Evolutionary conservation across 2,113 vertebrate genomes (phyloP).

Genomic region (Sinocyclocheilus rhinocerous): DNA sequence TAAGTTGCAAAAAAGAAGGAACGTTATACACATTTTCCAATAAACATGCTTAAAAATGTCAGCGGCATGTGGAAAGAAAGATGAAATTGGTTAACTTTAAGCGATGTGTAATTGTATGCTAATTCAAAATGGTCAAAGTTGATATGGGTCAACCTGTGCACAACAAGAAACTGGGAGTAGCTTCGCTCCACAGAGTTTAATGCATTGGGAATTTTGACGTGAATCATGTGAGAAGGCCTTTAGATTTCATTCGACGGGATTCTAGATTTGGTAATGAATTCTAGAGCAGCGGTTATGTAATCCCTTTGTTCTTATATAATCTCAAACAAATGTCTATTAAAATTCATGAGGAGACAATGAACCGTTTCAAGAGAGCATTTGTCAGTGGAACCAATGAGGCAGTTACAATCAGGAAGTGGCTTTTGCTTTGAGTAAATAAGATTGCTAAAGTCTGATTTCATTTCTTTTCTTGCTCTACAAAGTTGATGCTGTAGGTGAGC

Average conservation of each 20-base stretch:
- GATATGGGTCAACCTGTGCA: neutral
- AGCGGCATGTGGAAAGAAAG: neutral
- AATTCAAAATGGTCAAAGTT: neutral
- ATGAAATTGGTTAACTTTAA: neutral
- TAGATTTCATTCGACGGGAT: neutral
- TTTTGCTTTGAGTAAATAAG: neutral
- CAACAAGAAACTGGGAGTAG: neutral
- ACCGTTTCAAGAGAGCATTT: neutral
- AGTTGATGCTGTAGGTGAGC: conserved; percentile 86
- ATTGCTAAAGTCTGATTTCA: neutral
- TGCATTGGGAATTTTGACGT: neutral
- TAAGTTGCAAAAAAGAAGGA: neutral
- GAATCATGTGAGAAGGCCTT: neutral
- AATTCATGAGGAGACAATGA: neutral
- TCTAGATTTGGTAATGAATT: neutral
- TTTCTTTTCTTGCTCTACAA: conserved; percentile 76
- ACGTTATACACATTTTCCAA: neutral
- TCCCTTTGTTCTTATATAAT: conserved; percentile 7
- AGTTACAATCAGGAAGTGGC: neutral
- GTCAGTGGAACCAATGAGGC: conserved; percentile 5
- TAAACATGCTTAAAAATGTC: neutral
- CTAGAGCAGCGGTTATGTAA: conserved; percentile 11
- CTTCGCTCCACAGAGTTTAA: neutral
- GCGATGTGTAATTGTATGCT: neutral
- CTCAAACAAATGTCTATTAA: neutral